phyloP scores from a whole-genome alignment of 2,797 vertebrate genomes.

The Pelobates cultripes region DNA sequence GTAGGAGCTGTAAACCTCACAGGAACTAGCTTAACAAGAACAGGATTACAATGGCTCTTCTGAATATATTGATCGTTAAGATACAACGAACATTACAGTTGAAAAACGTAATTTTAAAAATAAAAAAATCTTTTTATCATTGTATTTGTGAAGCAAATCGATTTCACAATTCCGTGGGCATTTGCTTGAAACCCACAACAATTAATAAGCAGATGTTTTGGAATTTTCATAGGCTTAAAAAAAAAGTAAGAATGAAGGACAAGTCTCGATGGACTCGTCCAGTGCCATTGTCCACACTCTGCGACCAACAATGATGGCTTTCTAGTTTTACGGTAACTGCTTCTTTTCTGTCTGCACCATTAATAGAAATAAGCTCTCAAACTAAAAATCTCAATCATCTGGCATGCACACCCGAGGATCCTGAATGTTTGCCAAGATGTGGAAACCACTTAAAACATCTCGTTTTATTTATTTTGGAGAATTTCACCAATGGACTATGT shows the following conservation, averaged over 20 bases:
- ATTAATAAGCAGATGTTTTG: conserved; percentile 11
- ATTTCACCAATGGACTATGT: conserved; percentile 12
- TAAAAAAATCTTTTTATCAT: conserved; percentile 2
- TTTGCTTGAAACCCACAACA: background rate
- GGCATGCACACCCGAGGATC: conserved; percentile 8
- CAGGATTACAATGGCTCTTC: conserved; percentile 34
- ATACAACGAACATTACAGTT: background rate
- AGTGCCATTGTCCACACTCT: conserved; percentile 4
- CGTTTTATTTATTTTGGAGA: conserved; percentile 37
- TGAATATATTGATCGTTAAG: conserved; percentile 36
- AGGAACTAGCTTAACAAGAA: conserved; percentile 39
- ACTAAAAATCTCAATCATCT: conserved; percentile 30
- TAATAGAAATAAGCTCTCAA: conserved; percentile 37
- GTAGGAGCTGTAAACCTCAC: conserved; percentile 38
- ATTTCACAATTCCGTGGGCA: conserved; percentile 11
- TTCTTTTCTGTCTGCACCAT: conserved; percentile 42
- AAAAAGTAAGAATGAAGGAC: background rate
- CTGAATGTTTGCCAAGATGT: conserved; percentile 25
- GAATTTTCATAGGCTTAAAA: background rate
- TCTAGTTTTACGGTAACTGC: conserved; percentile 21
- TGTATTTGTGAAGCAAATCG: conserved; percentile 19
- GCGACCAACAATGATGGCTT: background rate
- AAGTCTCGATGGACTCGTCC: background rate
- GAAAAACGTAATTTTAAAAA: background rate
- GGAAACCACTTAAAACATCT: conserved; percentile 47